These are phyloP conservation scores for Drosophila antonietae DNA, from an alignment of 2,888 invertebrate genomes.

Conservation along the genomic window DNA sequence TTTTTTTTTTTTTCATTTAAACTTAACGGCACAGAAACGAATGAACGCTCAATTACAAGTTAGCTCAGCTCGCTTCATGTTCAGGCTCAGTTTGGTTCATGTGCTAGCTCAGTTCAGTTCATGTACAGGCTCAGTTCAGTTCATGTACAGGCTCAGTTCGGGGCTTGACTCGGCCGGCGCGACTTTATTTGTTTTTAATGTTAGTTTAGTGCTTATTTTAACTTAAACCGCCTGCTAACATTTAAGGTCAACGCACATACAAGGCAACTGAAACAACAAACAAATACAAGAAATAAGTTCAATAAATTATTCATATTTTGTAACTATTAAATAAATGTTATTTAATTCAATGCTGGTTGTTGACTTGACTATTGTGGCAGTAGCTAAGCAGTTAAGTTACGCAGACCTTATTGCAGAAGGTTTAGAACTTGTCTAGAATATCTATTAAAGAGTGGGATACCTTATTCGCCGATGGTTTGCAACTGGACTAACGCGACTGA, in stretches of 20 bases:
- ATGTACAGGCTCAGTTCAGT: slow-evolving; percentile 9
- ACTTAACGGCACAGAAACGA: slow-evolving; percentile 30
- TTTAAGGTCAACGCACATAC: slow-evolving; percentile 51
- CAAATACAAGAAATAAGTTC: slow-evolving; percentile 60
- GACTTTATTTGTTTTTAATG: slow-evolving; percentile 70
- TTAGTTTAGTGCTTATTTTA: slow-evolving; percentile 70
- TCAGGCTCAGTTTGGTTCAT: slow-evolving; percentile 9
- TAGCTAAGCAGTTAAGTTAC: neutral
- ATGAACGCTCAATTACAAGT: slow-evolving; percentile 33
- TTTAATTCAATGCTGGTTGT: neutral
- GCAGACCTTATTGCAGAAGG: neutral
- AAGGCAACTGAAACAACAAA: slow-evolving; percentile 22
- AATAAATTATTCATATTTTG: slow-evolving; percentile 74
- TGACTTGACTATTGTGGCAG: neutral
- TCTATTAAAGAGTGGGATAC: neutral
- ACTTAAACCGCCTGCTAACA: slow-evolving; percentile 64
- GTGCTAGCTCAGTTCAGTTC: slow-evolving; percentile 15
- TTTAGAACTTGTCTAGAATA: neutral
- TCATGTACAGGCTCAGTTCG: slow-evolving; percentile 3
- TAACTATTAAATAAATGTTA: slow-evolving; percentile 38
- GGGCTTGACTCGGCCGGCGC: slow-evolving; percentile 20
- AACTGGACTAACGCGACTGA: neutral
- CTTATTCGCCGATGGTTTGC: neutral
- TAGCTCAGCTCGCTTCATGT: slow-evolving; percentile 7
- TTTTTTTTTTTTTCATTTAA: slow-evolving; percentile 33